phyloP scores from a whole-genome alignment of 2,797 vertebrate genomes.

The Cryptoprocta ferox region DNA sequence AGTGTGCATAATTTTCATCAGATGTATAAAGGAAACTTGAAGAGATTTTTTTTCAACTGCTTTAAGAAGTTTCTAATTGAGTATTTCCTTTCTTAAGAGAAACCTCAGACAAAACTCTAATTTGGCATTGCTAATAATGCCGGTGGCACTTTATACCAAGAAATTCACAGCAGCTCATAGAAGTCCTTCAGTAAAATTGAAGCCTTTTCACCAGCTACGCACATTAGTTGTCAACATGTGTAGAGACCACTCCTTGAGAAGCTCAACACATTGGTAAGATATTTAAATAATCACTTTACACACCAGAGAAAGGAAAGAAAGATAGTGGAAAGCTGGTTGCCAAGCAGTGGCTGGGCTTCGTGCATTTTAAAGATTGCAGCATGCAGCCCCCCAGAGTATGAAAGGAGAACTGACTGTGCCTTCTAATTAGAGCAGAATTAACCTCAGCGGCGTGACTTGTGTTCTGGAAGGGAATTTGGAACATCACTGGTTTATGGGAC shows the following conservation, averaged over 20 bases:
- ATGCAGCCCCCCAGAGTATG: constrained; percentile 65
- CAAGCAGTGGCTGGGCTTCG: not conserved
- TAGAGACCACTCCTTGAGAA: not conserved
- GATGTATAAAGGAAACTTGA: not conserved
- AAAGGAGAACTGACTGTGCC: constrained; percentile 45
- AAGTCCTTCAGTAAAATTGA: not conserved
- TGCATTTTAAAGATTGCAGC: constrained; percentile 51
- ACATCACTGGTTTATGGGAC: constrained; percentile 71
- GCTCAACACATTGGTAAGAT: not conserved
- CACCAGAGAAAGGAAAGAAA: constrained; percentile 38
- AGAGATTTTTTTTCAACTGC: not conserved
- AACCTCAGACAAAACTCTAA: not conserved
- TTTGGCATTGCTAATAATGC: not conserved
- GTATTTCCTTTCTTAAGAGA: not conserved
- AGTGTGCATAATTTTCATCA: not conserved
- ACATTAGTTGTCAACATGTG: not conserved
- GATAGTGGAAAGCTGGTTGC: not conserved
- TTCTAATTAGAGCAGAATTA: not conserved
- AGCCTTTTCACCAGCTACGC: constrained; percentile 57
- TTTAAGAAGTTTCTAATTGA: not conserved
- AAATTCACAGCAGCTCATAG: constrained; percentile 39
- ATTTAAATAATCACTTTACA: constrained; percentile 38
- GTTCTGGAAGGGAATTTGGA: constrained; percentile 62
- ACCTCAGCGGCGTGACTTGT: constrained; percentile 43
- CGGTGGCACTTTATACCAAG: not conserved